Conservation (phyloP, 1,140 invertebrate species). For the Drosophila busckii region DNA sequence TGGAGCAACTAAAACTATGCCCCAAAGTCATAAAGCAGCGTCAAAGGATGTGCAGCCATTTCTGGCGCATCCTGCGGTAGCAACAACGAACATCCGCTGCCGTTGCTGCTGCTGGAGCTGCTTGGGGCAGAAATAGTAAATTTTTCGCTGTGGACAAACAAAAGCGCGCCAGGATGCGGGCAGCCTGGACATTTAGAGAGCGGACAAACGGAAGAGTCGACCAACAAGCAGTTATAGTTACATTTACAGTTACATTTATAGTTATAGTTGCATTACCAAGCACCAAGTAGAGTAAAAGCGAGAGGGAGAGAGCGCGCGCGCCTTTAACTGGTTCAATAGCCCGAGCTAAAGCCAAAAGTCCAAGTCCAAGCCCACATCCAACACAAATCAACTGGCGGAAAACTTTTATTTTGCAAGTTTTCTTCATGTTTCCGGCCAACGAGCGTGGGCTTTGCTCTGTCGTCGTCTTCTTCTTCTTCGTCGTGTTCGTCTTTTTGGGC, state of each 20-base stretch:
- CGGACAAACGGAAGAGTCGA: not conserved
- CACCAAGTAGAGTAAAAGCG: no score
- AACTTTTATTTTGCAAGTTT: conserved; percentile 72
- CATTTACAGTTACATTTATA: conserved; percentile 1
- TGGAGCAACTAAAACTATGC: conserved; percentile 1
- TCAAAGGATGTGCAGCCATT: conserved; percentile 65
- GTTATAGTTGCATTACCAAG: conserved; percentile 33
- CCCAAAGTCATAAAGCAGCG: conserved; percentile 27
- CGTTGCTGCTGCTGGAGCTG: conserved; percentile 9
- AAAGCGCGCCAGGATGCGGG: conserved; percentile 60
- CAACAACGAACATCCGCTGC: conserved; percentile 36
- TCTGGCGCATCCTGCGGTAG: conserved; percentile 57
- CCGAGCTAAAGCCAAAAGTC: conserved; percentile 16
- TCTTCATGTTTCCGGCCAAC: conserved; percentile 48
- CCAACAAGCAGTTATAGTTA: conserved; percentile 29
- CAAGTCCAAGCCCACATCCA: conserved; percentile 12
- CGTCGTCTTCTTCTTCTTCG: not conserved
- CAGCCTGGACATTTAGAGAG: not conserved
- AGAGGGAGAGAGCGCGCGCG: no score
- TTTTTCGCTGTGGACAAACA: conserved; percentile 60
- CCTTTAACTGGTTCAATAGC: conserved; percentile 34
- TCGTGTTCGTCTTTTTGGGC: conserved; percentile 20
- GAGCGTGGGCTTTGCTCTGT: conserved; percentile 2
- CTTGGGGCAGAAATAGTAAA: conserved; percentile 58
- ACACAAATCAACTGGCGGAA: conserved; percentile 72